Base-by-base conservation (phyloP, 2,888 invertebrate species). In the Cryptus viduatorius region DNA sequence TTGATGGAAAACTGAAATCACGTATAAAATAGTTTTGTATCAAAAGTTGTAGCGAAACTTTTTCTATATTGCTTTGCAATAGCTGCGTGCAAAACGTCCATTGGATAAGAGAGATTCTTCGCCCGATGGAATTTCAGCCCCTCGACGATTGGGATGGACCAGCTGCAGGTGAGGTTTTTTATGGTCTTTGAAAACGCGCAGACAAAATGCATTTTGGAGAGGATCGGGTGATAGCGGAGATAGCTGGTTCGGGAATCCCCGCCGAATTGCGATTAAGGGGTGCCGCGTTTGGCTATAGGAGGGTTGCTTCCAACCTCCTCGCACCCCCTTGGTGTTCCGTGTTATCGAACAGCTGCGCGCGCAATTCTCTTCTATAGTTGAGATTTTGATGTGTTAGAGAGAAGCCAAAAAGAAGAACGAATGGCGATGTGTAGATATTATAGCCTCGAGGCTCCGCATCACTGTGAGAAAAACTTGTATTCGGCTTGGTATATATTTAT, bases 291-390 rank as follows among this genome's bases (percentile, higher is more conserved):
- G 4, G 61, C 77, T 69, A 79, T 65, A 37, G 67, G 46, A 37
- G 67, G 80, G 77, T 59, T 72, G 82, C 59, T 76, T 31, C 82
- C 5, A 19, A 19, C 71, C 79, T 76, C 12, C 84, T 46, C 78
- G 59, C 72, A 81, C 50, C 72, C 79, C 37, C 65, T 75, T 64
- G 72, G 79, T 64, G 76, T 79, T 78, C 78, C 78, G 78, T 73
- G 88, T 92, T 85, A 91, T 91, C 88, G 92, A 91, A 88, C 92
- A 87, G 91, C 71, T 91, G 91, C 91, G 91, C 92, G 91, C 91
- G 92, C 91, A 91, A 71, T 83, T 83, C 64, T 79, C 42, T 37
- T 8, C 4, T 29, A 46, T 76, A 64, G 56, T 53, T 24, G 59
- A 10, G 68, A 72, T 76, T 77, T 75, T 16, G 56, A 37, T 24